Evolutionary conservation across 53 echinoderm and acorn worm species (phyloP).

Genomic region (Antedon mediterranea): DNA sequence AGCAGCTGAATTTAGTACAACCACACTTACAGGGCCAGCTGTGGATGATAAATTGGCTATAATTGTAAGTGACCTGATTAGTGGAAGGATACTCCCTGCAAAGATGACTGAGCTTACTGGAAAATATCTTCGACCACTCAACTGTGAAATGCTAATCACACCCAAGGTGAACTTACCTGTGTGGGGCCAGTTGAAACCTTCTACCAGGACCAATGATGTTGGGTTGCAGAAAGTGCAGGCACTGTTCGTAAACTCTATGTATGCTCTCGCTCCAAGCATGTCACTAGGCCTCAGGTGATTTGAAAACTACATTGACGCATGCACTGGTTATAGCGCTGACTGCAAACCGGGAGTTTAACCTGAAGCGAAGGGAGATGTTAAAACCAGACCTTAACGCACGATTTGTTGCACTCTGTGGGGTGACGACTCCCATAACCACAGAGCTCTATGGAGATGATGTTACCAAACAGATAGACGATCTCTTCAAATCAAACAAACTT

Average conservation of each 20-base stretch:
- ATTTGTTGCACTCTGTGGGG: conserved; percentile 8
- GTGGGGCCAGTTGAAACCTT: background rate
- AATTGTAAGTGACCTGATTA: background rate
- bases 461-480: conserved; percentile 12
- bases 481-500: conserved; percentile 9
- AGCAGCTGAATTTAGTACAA: background rate
- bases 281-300: background rate
- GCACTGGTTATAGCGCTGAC: background rate
- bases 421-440: conserved; percentile 7
- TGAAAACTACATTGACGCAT: background rate
- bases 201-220: background rate
- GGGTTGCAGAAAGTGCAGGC: background rate
- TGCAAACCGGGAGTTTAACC: conserved; percentile 1
- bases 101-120: background rate
- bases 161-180: background rate
- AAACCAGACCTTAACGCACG: conserved; percentile 15
- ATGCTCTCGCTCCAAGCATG: background rate
- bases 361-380: conserved; percentile 14
- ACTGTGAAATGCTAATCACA: background rate
- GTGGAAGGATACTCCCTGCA: background rate
- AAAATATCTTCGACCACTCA: background rate
- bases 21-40: background rate
- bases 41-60: background rate
- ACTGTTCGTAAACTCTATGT: background rate
- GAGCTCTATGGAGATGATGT: conserved; percentile 18